Base-by-base conservation (phyloP, 2,797 vertebrate species). In the Peromyscus melanophrys region DNA sequence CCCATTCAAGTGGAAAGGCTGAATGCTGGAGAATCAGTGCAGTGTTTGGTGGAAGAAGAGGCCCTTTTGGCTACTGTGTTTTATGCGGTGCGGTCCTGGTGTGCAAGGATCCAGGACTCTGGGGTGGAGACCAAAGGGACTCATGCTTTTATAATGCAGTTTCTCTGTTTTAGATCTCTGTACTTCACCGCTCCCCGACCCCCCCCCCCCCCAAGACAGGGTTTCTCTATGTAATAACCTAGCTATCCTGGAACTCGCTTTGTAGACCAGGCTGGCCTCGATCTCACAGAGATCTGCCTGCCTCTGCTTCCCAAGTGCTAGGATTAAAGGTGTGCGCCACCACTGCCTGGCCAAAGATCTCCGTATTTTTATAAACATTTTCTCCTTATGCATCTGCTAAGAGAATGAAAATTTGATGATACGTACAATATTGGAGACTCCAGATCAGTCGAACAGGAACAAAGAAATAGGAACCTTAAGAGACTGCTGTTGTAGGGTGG, bases 1-100 rank as follows among this genome's bases (percentile, higher is more conserved):
- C 98, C 98, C 97, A 98, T 99, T 99, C 98, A 98, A 98, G 98
- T 98, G 98, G 98, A 98, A 97, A 97, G 97, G 97, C 98, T 98
- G 98, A 98, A 98, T 98, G 98, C 98, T 37, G 97, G 98, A 98
- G 98, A 98, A 98, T 93, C 97, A 97, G 97, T 46, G 90, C 97
- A 97, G 98, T 94, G 98, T 97, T 97, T 96, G 97, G 97, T 98
- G 97, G 97, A 97, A 97, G 98, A 98, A 96, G 95, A 92, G 98
- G 95, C 97, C 97, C 97, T 92, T 98, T 98, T 52, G 98, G 96
- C 95, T 93, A 57, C 29, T 52, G 95, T 40, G 12, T 96, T 98
- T 98, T 86, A 25, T 94, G 96, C 95, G 95, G 95, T 96, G 94
- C 95, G 77, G 82, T 76, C 96, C 95, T 71, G 52, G 43, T 34